Evolutionary conservation across 2,888 invertebrate species (phyloP).

Genomic region (Caenorhabditis macrosperma): DNA sequence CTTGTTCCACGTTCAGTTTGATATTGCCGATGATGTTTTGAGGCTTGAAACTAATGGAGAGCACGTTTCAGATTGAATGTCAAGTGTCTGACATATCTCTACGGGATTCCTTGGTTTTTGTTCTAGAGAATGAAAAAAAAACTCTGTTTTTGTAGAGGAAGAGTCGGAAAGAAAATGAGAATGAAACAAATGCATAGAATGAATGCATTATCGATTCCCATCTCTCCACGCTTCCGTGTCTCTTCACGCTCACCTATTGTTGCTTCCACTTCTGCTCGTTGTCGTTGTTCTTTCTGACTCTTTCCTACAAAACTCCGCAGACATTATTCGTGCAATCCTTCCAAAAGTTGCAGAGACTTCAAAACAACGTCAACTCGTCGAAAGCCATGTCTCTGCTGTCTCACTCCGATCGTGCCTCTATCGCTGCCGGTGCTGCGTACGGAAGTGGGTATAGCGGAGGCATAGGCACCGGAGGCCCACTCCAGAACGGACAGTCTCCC

Average conservation of each 20-base stretch:
- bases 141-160: no score
- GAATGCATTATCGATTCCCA: conserved; percentile 5
- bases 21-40: no score
- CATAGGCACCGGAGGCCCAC: not conserved
- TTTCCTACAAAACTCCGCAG: not conserved
- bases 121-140: not conserved
- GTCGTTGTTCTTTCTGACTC: not conserved
- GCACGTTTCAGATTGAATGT: no score
- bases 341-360: conserved; percentile 66
- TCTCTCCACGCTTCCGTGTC: not conserved
- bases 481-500: conserved; percentile 32
- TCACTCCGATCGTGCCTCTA: conserved; percentile 63
- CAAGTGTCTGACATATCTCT: not conserved
- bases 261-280: not conserved
- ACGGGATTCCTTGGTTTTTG: not conserved
- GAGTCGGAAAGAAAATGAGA: not conserved
- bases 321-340: not conserved
- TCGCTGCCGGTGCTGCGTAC: conserved; percentile 50
- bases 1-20: no score
- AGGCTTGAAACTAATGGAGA: no score
- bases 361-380: conserved; percentile 78
- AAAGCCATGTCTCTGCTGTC: conserved; percentile 73
- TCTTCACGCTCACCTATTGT: not conserved
- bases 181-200: not conserved
- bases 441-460: conserved; percentile 44